Conservation (phyloP, 2,797 vertebrate species). For the Oreochromis grahami region DNA sequence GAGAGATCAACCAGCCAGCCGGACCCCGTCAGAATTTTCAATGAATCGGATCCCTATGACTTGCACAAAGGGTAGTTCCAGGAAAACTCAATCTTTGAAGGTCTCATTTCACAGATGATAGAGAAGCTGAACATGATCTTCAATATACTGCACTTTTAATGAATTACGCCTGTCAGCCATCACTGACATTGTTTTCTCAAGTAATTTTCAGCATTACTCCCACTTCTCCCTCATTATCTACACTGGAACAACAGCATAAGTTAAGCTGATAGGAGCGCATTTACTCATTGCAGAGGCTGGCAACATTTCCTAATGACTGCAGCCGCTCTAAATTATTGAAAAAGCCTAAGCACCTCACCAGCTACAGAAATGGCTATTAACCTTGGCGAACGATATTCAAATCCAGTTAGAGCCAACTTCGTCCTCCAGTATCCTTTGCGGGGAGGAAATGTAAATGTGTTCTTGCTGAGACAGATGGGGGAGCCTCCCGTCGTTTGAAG, state of each 20-base stretch:
- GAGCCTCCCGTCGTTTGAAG: constrained; percentile 77
- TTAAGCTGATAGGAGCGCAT: constrained; percentile 32
- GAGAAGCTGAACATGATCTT: constrained; percentile 19
- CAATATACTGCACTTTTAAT: constrained; percentile 12
- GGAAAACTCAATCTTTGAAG: constrained; percentile 10
- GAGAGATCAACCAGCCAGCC: neutral
- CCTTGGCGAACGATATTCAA: constrained; percentile 78
- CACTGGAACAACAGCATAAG: constrained; percentile 31
- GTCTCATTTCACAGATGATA: constrained; percentile 37
- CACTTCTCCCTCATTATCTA: constrained; percentile 38
- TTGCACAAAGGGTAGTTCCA: neutral
- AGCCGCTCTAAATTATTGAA: constrained; percentile 77
- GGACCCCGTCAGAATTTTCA: neutral
- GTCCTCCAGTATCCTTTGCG: constrained; percentile 73
- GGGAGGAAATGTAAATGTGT: constrained; percentile 80
- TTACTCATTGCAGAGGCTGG: constrained; percentile 54
- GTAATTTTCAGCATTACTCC: constrained; percentile 24
- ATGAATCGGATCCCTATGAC: neutral
- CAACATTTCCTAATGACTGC: constrained; percentile 69
- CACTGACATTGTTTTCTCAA: constrained; percentile 33
- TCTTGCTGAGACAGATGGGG: constrained; percentile 77
- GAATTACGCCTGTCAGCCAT: constrained; percentile 28
- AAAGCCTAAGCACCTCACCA: constrained; percentile 75
- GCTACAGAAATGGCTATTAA: constrained; percentile 80
- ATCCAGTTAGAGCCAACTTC: constrained; percentile 76